Evolutionary conservation across 2,888 invertebrate species (phyloP).

Genomic region (Temnothorax ravouxi): DNA sequence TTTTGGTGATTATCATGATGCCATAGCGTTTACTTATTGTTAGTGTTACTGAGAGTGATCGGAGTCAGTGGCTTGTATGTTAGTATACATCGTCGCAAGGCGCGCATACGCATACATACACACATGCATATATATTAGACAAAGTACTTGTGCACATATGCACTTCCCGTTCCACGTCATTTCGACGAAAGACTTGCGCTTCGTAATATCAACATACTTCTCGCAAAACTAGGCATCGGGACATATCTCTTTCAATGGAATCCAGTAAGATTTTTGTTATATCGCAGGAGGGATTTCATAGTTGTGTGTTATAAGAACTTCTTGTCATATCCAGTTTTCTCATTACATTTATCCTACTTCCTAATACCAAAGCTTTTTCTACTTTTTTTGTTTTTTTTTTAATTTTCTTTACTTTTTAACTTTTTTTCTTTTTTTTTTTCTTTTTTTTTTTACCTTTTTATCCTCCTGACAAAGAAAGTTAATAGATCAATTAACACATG

Average conservation of each 20-base stretch:
- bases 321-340: neutral
- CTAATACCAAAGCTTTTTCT: neutral
- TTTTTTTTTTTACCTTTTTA: conserved; percentile 42
- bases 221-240: neutral
- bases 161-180: conserved; percentile 23
- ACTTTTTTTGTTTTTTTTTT: too few relatives aligned
- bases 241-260: conserved; percentile 9
- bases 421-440: conserved; percentile 57
- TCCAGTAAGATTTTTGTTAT: conserved; percentile 10
- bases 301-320: neutral
- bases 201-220: conserved; percentile 17
- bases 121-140: conserved; percentile 22
- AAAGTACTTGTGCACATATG: conserved; percentile 19
- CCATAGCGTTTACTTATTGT: conserved; percentile 53
- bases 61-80: conserved; percentile 52
- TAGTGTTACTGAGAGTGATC: conserved; percentile 44
- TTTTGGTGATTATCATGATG: conserved; percentile 45
- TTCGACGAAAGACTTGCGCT: conserved; percentile 7
- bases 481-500: neutral
- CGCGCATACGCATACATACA: conserved; percentile 11
- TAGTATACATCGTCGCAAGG: conserved; percentile 28
- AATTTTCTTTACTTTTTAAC: too few relatives aligned
- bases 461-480: conserved; percentile 11
- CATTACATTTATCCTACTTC: neutral
- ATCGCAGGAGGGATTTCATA: neutral